Evolutionary conservation across 2,797 vertebrate species (phyloP).

Genomic region (Fistularia commersonii): DNA sequence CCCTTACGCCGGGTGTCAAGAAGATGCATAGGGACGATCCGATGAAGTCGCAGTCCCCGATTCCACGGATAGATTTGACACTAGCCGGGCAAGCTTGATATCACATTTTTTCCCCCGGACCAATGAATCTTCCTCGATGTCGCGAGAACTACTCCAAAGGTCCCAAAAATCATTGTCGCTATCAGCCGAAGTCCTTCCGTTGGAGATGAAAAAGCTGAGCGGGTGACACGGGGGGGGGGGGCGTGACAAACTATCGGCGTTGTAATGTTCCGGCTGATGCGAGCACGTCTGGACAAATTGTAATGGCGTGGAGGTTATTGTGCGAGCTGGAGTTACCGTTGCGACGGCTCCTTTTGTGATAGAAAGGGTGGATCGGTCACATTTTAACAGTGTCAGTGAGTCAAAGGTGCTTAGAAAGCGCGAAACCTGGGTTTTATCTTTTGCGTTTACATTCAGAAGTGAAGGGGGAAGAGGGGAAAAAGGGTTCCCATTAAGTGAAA

Average conservation of each 20-base stretch:
- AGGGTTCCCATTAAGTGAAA: not conserved
- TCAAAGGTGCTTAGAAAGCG: not conserved
- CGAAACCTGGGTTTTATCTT: too few species aligned
- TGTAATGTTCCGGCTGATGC: slow-evolving; percentile 36
- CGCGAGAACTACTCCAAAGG: slow-evolving; percentile 71
- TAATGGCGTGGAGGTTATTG: slow-evolving; percentile 54
- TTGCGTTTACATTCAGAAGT: too few species aligned
- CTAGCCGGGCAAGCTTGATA: slow-evolving; percentile 52
- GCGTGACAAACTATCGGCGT: slow-evolving; percentile 53
- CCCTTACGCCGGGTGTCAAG: slow-evolving; percentile 37
- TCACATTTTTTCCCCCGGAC: slow-evolving; percentile 70
- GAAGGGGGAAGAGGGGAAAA: not conserved
- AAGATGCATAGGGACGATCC: slow-evolving; percentile 26
- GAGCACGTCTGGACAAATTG: slow-evolving; percentile 62
- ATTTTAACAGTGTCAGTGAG: slow-evolving; percentile 18
- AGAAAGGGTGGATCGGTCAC: slow-evolving; percentile 40
- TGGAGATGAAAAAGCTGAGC: slow-evolving; percentile 63
- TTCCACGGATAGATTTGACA: slow-evolving; percentile 64
- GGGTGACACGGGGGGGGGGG: slow-evolving; percentile 53
- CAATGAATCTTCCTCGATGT: slow-evolving; percentile 60
- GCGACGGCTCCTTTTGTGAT: slow-evolving; percentile 37
- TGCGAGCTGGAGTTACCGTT: slow-evolving; percentile 58
- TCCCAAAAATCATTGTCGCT: slow-evolving; percentile 38
- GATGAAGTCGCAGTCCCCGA: slow-evolving; percentile 72
- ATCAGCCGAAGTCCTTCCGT: slow-evolving; percentile 42